Percentiles rank a stretch among this genome's conserved stretches.
Conservation (phyloP, 2,113 vertebrate genomes). For the Aspidoscelis tigris region DNA sequence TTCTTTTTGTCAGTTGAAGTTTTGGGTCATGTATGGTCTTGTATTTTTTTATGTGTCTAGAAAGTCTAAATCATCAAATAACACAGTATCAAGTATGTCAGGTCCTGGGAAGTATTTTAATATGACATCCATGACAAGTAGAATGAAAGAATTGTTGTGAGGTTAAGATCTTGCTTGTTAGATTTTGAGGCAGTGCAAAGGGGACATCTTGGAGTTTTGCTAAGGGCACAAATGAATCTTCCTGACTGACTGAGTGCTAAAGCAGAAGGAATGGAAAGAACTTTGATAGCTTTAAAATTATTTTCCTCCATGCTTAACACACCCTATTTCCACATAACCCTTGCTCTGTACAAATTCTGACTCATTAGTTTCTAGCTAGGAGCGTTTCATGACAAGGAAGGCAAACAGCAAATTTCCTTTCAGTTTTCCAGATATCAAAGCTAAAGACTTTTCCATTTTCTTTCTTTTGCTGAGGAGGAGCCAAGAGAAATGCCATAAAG, state of each 20-base stretch:
- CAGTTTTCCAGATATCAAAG: slow-evolving; percentile 9
- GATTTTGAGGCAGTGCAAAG: neutral
- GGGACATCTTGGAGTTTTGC: accelerated
- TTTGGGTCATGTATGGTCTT: too few relatives aligned
- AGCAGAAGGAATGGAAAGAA: neutral
- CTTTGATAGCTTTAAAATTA: slow-evolving; percentile 3
- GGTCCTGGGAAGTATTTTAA: neutral
- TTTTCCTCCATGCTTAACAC: neutral
- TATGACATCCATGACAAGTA: neutral
- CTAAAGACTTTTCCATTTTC: neutral
- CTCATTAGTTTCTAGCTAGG: slow-evolving; percentile 6
- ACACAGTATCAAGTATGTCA: neutral
- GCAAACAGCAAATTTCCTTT: slow-evolving; percentile 25
- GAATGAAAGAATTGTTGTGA: neutral
- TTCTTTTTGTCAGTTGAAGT: too few relatives aligned
- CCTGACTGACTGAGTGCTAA: neutral
- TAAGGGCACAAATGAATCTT: neutral
- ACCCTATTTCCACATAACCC: slow-evolving; percentile 9
- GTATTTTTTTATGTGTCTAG: too few relatives aligned
- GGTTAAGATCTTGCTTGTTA: neutral
- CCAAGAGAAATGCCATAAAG: neutral
- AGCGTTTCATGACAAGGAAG: slow-evolving; percentile 18
- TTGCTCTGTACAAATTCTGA: neutral
- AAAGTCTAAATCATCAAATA: neutral
- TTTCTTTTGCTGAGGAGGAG: neutral